These are phyloP conservation scores for Thamnophis elegans DNA, from an alignment of 2,797 vertebrate genomes.

Conservation along the genomic window DNA sequence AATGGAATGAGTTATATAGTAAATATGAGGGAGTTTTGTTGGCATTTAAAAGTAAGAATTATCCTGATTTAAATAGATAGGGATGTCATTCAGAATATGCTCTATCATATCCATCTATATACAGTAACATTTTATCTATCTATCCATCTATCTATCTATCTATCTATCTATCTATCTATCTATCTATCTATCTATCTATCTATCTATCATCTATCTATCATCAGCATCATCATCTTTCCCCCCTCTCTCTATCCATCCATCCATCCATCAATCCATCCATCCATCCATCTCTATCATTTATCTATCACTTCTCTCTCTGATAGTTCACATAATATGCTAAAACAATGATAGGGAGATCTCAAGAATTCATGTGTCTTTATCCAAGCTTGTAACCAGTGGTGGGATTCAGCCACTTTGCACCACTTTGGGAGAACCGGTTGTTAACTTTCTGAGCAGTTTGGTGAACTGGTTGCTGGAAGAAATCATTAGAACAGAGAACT, in stretches of 20 bases:
- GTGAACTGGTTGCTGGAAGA: too few relatives aligned
- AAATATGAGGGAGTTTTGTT: not conserved
- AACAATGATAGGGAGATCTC: not conserved
- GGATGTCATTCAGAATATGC: not conserved
- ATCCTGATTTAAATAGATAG: not conserved
- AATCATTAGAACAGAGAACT: too few relatives aligned
- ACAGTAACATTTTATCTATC: too few relatives aligned
- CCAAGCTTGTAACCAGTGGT: not conserved
- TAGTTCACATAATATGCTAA: not conserved
- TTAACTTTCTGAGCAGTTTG: too few relatives aligned
- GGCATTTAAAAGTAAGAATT: not conserved
- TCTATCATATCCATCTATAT: not conserved
- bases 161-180: not conserved
- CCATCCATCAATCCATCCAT: not conserved
- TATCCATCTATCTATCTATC: not conserved
- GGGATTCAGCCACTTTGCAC: too few relatives aligned
- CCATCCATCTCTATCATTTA: not conserved
- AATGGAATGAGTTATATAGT: not conserved
- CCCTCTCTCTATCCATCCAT: not conserved
- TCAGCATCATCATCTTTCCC: too few relatives aligned
- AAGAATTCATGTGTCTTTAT: not conserved
- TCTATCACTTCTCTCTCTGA: not conserved
- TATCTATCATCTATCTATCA: too few relatives aligned
- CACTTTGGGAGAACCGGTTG: too few relatives aligned
- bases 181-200: too few relatives aligned